Evolutionary conservation across 2,113 vertebrate genomes (phyloP).

Genomic region (Scopus umbretta): DNA sequence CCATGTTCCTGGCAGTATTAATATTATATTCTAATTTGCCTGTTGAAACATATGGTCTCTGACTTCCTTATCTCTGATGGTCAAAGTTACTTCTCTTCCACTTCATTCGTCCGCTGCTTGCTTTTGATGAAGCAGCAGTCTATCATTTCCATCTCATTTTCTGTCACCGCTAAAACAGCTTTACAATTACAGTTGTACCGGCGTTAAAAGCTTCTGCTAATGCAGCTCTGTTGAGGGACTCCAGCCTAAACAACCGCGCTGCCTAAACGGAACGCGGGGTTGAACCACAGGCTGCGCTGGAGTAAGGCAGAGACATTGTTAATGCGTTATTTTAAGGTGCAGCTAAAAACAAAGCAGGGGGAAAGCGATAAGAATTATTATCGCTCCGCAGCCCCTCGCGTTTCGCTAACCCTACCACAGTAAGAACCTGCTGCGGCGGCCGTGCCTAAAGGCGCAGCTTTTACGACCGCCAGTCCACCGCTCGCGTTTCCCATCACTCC

Average conservation of each 20-base stretch:
- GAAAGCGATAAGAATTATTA: neutral
- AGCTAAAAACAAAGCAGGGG: neutral
- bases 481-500: neutral
- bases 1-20: neutral
- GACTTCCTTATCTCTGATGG: neutral
- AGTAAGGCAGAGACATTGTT: neutral
- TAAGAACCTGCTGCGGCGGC: neutral
- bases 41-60: neutral
- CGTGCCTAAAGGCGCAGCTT: neutral
- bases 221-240: neutral
- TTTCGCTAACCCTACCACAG: neutral
- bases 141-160: neutral
- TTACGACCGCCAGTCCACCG: fast-evolving
- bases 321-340: neutral
- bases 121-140: neutral
- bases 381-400: neutral
- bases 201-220: neutral
- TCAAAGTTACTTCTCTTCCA: neutral
- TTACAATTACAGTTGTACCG: neutral
- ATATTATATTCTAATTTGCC: neutral
- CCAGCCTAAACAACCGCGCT: neutral
- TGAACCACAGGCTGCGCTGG: neutral
- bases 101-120: neutral
- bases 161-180: neutral
- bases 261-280: fast-evolving